These are phyloP conservation scores for Halcyon chelicuti DNA, from an alignment of 2,797 vertebrate species.

Conservation along the genomic window DNA sequence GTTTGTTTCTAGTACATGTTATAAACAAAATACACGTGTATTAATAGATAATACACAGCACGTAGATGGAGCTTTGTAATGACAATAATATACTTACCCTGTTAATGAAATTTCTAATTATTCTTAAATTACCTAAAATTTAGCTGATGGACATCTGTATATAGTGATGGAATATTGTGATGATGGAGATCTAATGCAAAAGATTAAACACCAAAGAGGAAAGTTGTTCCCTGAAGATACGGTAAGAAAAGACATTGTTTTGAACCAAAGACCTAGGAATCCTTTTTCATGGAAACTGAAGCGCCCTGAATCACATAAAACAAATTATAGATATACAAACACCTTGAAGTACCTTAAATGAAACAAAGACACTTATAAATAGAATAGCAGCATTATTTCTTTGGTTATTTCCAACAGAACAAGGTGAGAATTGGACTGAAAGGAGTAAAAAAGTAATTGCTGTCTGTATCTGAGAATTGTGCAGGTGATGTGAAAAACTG, in stretches of 20 bases:
- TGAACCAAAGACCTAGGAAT: neutral
- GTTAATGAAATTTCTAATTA: slow-evolving; percentile 8
- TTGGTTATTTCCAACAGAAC: neutral
- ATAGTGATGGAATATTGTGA: slow-evolving; percentile 95
- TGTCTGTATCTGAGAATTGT: neutral
- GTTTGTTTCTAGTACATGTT: neutral
- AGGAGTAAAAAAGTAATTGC: neutral
- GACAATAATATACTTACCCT: neutral
- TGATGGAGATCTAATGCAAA: slow-evolving; percentile 89
- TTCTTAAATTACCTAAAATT: slow-evolving; percentile 29
- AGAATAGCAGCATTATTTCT: neutral
- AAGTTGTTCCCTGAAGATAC: slow-evolving; percentile 84
- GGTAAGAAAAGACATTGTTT: slow-evolving; percentile 75
- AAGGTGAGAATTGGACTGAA: neutral
- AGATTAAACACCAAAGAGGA: slow-evolving; percentile 86
- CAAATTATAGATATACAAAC: neutral
- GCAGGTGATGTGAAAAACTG: neutral
- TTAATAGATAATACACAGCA: neutral
- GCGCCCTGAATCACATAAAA: neutral
- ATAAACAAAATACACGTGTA: neutral
- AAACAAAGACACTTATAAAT: neutral
- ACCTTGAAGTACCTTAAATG: neutral
- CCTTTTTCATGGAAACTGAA: neutral
- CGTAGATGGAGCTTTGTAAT: neutral
- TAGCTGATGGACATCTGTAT: slow-evolving; percentile 87